Evolutionary conservation across 2,113 vertebrate genomes (phyloP), one percentile per base, ranked within the genome.

Genomic region (Entosphenus tridentatus): DNA sequence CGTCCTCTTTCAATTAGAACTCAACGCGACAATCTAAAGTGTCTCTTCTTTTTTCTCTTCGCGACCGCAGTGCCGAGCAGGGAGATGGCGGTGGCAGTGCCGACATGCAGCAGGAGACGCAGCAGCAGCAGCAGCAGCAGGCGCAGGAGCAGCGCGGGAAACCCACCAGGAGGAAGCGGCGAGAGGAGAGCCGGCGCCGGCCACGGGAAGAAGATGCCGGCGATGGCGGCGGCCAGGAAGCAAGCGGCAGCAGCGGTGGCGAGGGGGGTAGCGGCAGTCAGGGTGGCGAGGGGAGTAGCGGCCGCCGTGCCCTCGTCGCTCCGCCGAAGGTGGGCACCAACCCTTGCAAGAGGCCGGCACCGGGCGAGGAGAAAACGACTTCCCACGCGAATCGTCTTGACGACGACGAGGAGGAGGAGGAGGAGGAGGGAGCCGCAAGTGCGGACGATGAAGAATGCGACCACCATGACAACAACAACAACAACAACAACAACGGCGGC

Each of bases 141-240:
- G n/a, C n/a, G n/a, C n/a, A n/a, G n/a, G n/a, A n/a, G 1, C 74
- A 73, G 10, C 78, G 80, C 3, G 78, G 76, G 74, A 78, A 75
- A 12, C 57, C 2, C 2, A 12, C n/a, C 56, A 57, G 39, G 10
- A 10, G 54, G 55, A 58, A 58, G 55, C 21, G 56, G 39, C 18
- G 3, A 57, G 3, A 12, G 12, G 14, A 10, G 54, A 21, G 2
- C 16, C 57, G 21, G 59, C 54, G 3, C 70, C 9, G 8, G 10
- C 2, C 12, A 11, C n/a, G 79, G 73, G 76, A 72, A 67, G 55
- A 79, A 75, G 69, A 11, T 0, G 2, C 70, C 78, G 55, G 72
- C 57, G 70, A 62, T 58, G 73, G 9, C 57, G 21, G 2, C 21
- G 21, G 21, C 21, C 21, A 21, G 21, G 21, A 21, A 21, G 21